Evolutionary conservation across 2,888 invertebrate genomes (phyloP).

Genomic region (Digitonthophagus gazella): DNA sequence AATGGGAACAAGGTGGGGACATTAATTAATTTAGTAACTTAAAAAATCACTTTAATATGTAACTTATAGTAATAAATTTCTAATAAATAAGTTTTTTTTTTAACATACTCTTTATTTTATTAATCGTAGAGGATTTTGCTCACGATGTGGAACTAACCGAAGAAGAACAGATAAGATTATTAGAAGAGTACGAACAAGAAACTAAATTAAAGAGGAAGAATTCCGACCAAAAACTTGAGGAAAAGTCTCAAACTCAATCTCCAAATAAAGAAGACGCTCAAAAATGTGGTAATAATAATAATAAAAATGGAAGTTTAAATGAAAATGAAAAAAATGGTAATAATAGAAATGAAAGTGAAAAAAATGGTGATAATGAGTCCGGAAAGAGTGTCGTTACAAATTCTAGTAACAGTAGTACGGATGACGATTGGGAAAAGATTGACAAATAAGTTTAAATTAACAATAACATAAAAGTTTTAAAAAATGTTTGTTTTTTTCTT

Average conservation of each 20-base stretch:
- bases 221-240: slow-evolving; percentile 42
- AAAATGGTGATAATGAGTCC: slow-evolving; percentile 34
- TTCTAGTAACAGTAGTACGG: slow-evolving; percentile 47
- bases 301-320: slow-evolving; percentile 38
- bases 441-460: slow-evolving; percentile 17
- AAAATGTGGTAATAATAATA: slow-evolving; percentile 23
- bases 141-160: slow-evolving; percentile 66
- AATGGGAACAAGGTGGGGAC: slow-evolving; percentile 53
- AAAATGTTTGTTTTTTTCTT: slow-evolving; percentile 1
- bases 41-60: no score
- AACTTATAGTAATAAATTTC: not conserved
- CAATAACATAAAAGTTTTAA: not conserved
- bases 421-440: slow-evolving; percentile 53
- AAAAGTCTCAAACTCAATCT: slow-evolving; percentile 33
- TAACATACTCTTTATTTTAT: slow-evolving; percentile 24
- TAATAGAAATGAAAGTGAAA: slow-evolving; percentile 20
- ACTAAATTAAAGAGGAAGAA: slow-evolving; percentile 40
- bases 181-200: slow-evolving; percentile 69
- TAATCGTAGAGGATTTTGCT: slow-evolving; percentile 62
- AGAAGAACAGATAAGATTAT: slow-evolving; percentile 66
- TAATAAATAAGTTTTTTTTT: slow-evolving; percentile 5
- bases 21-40: no score
- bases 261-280: slow-evolving; percentile 27
- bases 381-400: slow-evolving; percentile 41
- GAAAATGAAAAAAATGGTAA: slow-evolving; percentile 28